Conservation (phyloP, 1,140 invertebrate genomes). For the Proctacanthus coquilletti region DNA sequence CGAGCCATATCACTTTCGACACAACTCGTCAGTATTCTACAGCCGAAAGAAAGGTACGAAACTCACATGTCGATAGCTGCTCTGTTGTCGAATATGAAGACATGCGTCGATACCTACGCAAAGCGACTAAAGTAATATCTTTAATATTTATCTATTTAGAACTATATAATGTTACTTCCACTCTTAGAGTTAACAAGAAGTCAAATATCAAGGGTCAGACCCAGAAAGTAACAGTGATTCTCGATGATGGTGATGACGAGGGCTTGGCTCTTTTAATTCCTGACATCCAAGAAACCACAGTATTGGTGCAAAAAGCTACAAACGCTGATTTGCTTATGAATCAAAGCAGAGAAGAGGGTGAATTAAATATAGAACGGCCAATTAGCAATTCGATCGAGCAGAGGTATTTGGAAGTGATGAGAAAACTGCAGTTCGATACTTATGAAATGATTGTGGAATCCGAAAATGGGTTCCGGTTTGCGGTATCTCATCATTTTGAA, state of each 20-base stretch:
- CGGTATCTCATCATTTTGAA: constrained; percentile 84
- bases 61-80: constrained; percentile 42
- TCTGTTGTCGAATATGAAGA: constrained; percentile 71
- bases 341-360: constrained; percentile 7
- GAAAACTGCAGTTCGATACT: constrained; percentile 77
- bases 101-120: constrained; percentile 81
- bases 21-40: constrained; percentile 47
- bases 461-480: constrained; percentile 59
- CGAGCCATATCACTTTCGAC: constrained; percentile 58
- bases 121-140: constrained; percentile 54
- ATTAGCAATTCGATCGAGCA: constrained; percentile 43
- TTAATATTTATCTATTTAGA: not conserved
- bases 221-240: constrained; percentile 24
- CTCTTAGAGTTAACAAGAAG: constrained; percentile 31
- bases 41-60: constrained; percentile 34
- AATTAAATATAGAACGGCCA: constrained; percentile 32
- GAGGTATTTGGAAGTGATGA: constrained; percentile 74
- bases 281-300: constrained; percentile 72
- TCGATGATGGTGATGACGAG: constrained; percentile 51
- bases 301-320: constrained; percentile 55
- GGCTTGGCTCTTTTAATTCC: constrained; percentile 74
- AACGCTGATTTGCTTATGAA: constrained; percentile 30
- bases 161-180: not conserved
- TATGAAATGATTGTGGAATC: constrained; percentile 78
- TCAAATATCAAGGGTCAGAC: constrained; percentile 30